Base-by-base conservation (phyloP, 2,113 vertebrate species). In the Junco hyemalis region DNA sequence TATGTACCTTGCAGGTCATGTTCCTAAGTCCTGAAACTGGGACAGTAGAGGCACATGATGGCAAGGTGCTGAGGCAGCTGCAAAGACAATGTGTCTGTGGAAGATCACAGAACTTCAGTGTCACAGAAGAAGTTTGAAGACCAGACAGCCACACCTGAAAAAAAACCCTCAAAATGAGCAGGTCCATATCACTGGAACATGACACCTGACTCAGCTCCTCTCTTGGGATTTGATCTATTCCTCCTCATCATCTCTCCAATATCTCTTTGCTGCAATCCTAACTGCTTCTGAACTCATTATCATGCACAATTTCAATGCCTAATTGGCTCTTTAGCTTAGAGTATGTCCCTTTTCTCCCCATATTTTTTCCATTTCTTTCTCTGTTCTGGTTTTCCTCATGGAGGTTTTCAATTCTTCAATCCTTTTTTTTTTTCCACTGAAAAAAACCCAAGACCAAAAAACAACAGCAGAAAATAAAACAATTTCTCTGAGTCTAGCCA, bases 11-110 rank as follows among this genome's bases (percentile, higher is more conserved):
- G 28, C 11, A 66, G 26, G 33, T 50, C 51, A 11, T 1, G 0
- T 42, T 91, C 50, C 69, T 66, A 66, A 73, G 59, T 29, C 9
- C 23, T 51, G 35, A 36, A 61, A 70, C 35, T 47, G 9, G 8
- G 5, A 42, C 6, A 33, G 12, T 2, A 45, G 57, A 61, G 17
- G 8, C 8, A 3, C 11, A 13, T 2, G 0, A 14, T 0, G 2
- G 15, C 25, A 47, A 65, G 50, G 31, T 38, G 24, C 31, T 42
- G 8, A 1, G 2, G 54, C 25, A 77, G 3, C 18, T 78, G 51
- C 56, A 57, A 91, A 61, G 14, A 23, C 14, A 80, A 29, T 0
- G 0, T 38, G 15, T 6, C 38, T 5, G 0, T 38, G 25, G 36
- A 77, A 59, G 16, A 22, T 42, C 23, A 59, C 23, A 78, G 44